Conservation (phyloP, 1,140 invertebrate species). For the Drosophila cardini region DNA sequence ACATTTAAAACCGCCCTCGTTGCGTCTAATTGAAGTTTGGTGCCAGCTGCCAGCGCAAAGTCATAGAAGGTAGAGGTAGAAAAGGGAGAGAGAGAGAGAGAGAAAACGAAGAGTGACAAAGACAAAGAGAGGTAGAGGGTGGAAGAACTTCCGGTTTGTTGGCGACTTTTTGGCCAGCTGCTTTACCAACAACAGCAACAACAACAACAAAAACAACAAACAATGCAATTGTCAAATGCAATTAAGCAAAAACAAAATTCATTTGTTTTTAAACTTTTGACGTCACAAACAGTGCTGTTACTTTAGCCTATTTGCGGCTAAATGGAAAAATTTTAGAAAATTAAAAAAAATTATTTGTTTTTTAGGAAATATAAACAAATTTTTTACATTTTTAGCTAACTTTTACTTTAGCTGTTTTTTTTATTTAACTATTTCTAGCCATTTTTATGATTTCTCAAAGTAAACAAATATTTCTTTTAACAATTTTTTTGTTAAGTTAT, state of each 20-base stretch:
- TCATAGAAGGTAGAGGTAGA: constrained; percentile 27
- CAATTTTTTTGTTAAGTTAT: too few species aligned
- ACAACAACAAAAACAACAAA: constrained; percentile 24
- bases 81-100: neutral
- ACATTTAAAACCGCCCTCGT: constrained; percentile 24
- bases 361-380: too few species aligned
- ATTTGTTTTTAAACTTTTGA: constrained; percentile 31
- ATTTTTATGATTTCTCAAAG: too few species aligned
- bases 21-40: constrained; percentile 28
- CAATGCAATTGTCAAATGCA: constrained; percentile 39
- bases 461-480: too few species aligned
- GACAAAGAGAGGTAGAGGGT: constrained; percentile 8
- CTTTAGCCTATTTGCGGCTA: neutral
- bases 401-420: too few species aligned
- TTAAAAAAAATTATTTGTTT: too few species aligned
- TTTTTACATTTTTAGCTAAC: too few species aligned
- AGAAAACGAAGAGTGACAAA: neutral
- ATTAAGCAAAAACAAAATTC: constrained; percentile 43
- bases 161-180: constrained; percentile 39
- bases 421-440: too few species aligned
- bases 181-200: constrained; percentile 31
- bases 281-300: constrained; percentile 15
- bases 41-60: constrained; percentile 35
- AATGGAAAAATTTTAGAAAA: neutral
- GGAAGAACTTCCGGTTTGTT: constrained; percentile 45